Base-by-base conservation (phyloP, 2,888 invertebrate species). In the Andrena bucephala region DNA sequence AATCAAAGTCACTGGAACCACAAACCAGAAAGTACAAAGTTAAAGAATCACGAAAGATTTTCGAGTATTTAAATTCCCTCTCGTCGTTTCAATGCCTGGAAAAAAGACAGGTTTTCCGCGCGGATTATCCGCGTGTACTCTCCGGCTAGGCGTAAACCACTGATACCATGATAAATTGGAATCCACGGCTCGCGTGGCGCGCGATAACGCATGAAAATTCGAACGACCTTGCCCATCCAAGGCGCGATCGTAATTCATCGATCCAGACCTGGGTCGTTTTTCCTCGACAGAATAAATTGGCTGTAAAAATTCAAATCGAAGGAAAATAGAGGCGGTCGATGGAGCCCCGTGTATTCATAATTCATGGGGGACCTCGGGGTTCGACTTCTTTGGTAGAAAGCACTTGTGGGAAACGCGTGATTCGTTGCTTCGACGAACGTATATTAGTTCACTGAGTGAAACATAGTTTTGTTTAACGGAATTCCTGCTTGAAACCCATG, bases 221-320 rank as follows among this genome's bases (percentile, higher is more conserved):
- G 52, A 36, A 31, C 71, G 60, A 71, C 60, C 48, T 72, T 72
- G 80, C 66, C 24, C 79, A 65, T 31, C 68, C 54, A 36, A 16
- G 2, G 13, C 36, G n/a, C 57, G 54, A 72, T 63, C 80, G 54
- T 81, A 81, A 82, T 78, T 81, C 75, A 74, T 85, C 75, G 65
- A 79, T 50, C 71, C 70, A 16, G 65, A 48, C 62, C 54, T 7
- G 54, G 10, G 8, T 48, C 54, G 54, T 80, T 74, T 74, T 74
- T 70, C 67, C 74, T 24, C 27, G 67, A 62, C 70, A 54, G 82
- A 70, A 82, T 82, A 82, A 82, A 82, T 81, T 81, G 81, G 50
- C 81, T 81, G 82, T 81, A 82, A 82, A 82, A 82, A 82, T 82
- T 82, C 81, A 82, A 81, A 82, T 82, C 59, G 75, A 74, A 75